Base-by-base conservation (phyloP, 2,888 invertebrate genomes). In the Serrognathus titanus region DNA sequence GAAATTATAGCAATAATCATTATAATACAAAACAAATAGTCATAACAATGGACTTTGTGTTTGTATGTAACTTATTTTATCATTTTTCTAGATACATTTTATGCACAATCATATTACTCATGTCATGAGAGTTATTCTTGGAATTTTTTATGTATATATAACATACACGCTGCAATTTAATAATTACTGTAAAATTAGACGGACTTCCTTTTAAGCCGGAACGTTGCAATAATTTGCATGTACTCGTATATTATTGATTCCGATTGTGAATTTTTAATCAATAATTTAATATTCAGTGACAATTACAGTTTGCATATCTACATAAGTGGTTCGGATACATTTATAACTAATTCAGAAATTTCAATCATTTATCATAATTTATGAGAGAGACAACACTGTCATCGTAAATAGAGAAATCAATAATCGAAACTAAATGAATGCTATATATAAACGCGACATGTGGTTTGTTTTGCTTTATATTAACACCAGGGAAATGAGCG, bases 1-100 rank as follows among this genome's bases (percentile, higher is more conserved):
- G 67, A 68, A 69, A 69, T 68, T 66, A 66, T 66, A 65, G 65
- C 63, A 63, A 64, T 66, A 65, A 66, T 63, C 63, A 62, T 68
- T 63, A 65, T 63, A 64, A 66, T 68, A 66, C 65, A 67, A 69
- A 66, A 66, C 59, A 65, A 65, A 64, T 62, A 60, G 56, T 43
- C 31, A 53, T 62, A 62, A 31, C 24, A 31, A 59, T 59, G 39
- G 54, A 24, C 24, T 52, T 52, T 48, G 35, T 9, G 24, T 35
- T 48, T 48, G 36, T 31, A 31, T 31, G 24, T 31, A 31, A 31
- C 24, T 31, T 31, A 31, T 31, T 31, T 31, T 31, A 31, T 31
- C 24, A 31, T 31, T 31, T 31, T 31, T 31, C 24, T 5, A 31
- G 6, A 31, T 31, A 31, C 24, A 6, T 31, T 31, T 31, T 31